These are phyloP conservation scores for Rhinoptilus africanus DNA, from an alignment of 2,113 vertebrate species.

Conservation along the genomic window DNA sequence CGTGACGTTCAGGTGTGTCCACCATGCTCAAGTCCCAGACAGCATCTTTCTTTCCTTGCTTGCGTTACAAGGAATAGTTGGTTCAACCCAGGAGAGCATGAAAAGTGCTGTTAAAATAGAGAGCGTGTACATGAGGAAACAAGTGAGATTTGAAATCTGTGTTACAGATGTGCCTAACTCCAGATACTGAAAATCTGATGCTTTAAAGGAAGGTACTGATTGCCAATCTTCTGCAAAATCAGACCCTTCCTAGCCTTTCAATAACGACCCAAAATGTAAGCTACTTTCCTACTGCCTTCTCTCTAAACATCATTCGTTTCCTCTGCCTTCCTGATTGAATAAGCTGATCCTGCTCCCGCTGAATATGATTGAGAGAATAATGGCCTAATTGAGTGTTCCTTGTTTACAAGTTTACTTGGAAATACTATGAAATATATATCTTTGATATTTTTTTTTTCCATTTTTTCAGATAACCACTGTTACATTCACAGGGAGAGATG, in stretches of 20 bases:
- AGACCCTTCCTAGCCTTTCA: background rate
- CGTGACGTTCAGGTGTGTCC: accelerated
- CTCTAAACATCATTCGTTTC: background rate
- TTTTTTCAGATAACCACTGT: background rate
- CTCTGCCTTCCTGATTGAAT: background rate
- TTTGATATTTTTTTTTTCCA: background rate
- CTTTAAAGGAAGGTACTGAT: background rate
- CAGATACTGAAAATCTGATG: background rate
- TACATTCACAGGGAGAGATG: background rate
- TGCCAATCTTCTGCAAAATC: background rate
- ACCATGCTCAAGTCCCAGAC: background rate
- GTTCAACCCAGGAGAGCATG: background rate
- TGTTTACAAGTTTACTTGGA: background rate
- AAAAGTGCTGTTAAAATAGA: background rate
- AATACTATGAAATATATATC: background rate
- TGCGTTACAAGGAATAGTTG: background rate
- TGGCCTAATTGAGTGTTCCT: background rate
- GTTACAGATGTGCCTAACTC: background rate
- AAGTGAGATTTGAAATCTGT: background rate
- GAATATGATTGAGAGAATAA: background rate
- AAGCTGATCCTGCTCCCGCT: background rate
- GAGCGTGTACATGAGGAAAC: background rate
- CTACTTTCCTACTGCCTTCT: background rate
- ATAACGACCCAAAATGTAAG: background rate
- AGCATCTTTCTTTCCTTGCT: background rate